A percentile compares a stretch with the other conserved stretches of the same genome.
phyloP scores from a whole-genome alignment of 2,113 vertebrate genomes.

The Corapipo altera region DNA sequence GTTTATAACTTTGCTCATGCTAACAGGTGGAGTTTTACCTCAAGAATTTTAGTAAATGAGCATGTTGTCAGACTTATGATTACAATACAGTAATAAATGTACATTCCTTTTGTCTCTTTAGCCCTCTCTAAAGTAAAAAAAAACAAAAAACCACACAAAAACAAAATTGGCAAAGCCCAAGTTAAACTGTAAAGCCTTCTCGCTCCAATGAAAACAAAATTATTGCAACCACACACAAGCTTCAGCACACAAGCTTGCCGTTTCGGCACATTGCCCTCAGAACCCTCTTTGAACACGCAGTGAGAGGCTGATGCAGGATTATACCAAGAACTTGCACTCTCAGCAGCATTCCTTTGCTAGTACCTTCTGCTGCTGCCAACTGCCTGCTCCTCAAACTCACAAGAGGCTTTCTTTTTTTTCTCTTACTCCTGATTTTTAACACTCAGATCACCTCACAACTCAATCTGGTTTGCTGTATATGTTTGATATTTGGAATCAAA shows the following conservation, averaged over 20 bases:
- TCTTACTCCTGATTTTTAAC: neutral
- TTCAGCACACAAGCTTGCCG: constrained; percentile 21
- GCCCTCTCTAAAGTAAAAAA: neutral
- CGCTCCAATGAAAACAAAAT: constrained; percentile 60
- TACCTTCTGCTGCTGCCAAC: constrained; percentile 63
- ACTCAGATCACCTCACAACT: neutral
- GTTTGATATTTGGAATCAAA: constrained; percentile 5
- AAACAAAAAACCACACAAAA: neutral
- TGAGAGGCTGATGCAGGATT: constrained; percentile 62
- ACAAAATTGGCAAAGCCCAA: neutral
- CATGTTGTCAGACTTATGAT: constrained; percentile 12
- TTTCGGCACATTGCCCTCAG: constrained; percentile 45
- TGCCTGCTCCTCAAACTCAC: constrained; percentile 55
- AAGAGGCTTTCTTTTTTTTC: neutral
- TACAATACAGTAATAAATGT: constrained; percentile 8
- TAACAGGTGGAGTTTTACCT: constrained; percentile 35
- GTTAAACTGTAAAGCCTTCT: constrained; percentile 35
- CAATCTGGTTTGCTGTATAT: neutral
- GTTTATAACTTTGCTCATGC: neutral
- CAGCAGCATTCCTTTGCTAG: constrained; percentile 73
- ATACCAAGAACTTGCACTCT: constrained; percentile 69
- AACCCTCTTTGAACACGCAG: constrained; percentile 53
- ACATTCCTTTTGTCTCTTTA: neutral
- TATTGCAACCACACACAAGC: constrained; percentile 57
- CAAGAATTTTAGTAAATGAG: constrained; percentile 10